Evolutionary conservation across 1,140 invertebrate species (phyloP).

Genomic region (Eriocheir sinensis): DNA sequence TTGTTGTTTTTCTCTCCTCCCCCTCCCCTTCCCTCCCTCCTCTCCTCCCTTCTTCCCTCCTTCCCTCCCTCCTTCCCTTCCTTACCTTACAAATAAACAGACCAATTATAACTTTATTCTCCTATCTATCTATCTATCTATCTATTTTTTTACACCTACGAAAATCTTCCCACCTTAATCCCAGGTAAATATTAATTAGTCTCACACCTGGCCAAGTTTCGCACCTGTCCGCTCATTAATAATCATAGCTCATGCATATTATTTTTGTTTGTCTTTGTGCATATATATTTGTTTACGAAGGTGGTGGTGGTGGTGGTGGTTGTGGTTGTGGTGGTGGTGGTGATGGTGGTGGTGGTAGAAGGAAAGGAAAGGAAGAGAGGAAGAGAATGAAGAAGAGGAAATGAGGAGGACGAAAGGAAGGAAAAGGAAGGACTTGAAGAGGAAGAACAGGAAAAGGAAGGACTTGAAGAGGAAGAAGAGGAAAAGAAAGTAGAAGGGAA

Average conservation of each 20-base stretch:
- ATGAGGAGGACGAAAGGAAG: background rate
- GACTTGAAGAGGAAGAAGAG: too few species aligned
- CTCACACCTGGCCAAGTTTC: background rate
- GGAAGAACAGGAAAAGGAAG: background rate
- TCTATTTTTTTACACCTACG: background rate
- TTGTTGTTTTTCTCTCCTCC: too few species aligned
- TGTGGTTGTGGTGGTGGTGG: too few species aligned
- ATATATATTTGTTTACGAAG: too few species aligned
- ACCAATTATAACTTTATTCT: too few species aligned
- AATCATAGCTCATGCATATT: background rate
- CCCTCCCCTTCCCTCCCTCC: background rate
- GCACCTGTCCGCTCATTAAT: background rate
- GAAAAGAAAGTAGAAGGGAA: too few species aligned
- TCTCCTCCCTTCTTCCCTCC: background rate
- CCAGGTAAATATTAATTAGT: background rate
- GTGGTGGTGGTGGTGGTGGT: too few species aligned
- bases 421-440: background rate
- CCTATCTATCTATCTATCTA: too few species aligned
- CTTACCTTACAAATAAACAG: background rate
- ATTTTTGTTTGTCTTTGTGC: background rate
- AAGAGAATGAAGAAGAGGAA: background rate
- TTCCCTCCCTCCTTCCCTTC: background rate
- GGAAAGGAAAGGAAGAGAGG: too few species aligned
- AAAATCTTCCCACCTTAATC: background rate
- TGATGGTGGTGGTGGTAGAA: too few species aligned